Percentiles rank a stretch among this genome's conserved stretches.
Conservation (phyloP, 2,113 vertebrate genomes). For the Cheilinus undulatus region DNA sequence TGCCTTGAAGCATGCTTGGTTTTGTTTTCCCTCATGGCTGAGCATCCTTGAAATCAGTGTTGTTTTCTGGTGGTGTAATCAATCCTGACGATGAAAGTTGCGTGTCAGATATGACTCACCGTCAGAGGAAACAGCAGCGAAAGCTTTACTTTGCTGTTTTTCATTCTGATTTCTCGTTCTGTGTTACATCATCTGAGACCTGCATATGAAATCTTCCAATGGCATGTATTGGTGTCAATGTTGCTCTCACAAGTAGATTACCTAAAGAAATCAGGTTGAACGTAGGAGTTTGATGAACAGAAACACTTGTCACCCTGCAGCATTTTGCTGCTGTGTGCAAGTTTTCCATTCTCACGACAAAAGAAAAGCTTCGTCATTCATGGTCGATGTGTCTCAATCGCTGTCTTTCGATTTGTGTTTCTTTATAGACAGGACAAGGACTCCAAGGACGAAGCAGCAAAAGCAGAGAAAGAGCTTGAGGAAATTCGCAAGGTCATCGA, state of each 20-base stretch:
- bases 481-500: slow-evolving; percentile 91
- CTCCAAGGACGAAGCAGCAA: slow-evolving; percentile 88
- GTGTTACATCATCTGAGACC: background rate
- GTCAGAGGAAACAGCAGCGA: slow-evolving; percentile 2
- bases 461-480: slow-evolving; percentile 90
- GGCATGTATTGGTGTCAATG: background rate
- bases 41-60: slow-evolving; percentile 27
- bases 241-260: slow-evolving; percentile 16
- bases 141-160: background rate
- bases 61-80: slow-evolving; percentile 31
- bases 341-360: background rate
- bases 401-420: slow-evolving; percentile 39
- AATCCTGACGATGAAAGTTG: background rate
- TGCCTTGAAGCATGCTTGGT: slow-evolving; percentile 57
- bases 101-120: background rate
- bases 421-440: slow-evolving; percentile 91
- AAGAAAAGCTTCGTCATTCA: slow-evolving; percentile 26
- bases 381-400: slow-evolving; percentile 39
- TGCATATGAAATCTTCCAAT: background rate
- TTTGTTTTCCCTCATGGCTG: slow-evolving; percentile 59
- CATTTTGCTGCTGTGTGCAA: background rate
- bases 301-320: slow-evolving; percentile 3
- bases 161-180: background rate
- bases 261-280: slow-evolving; percentile 12
- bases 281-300: slow-evolving; percentile 5